phyloP scores from a whole-genome alignment of 2,888 invertebrate species.

The Hirtodrosophila alboralis region DNA sequence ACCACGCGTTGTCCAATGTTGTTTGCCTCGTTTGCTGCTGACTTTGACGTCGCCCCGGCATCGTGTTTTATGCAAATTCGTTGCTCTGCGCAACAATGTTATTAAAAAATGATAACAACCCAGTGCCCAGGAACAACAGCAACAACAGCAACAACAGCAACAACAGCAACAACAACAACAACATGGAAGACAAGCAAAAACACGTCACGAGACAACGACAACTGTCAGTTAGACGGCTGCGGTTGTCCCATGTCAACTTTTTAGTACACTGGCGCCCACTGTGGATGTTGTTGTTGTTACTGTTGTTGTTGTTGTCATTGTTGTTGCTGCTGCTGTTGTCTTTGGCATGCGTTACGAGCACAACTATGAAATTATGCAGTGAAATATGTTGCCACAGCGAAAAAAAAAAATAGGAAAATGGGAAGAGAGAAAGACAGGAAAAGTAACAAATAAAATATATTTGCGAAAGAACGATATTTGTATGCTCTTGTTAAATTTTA shows the following conservation, averaged over 20 bases:
- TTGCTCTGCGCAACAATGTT: conserved; percentile 76
- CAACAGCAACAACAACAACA: conserved; percentile 18
- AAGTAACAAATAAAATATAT: too few relatives aligned
- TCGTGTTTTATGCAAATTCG: conserved; percentile 74
- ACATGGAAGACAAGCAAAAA: conserved; percentile 33
- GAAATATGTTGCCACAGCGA: conserved; percentile 74
- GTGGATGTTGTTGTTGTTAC: conserved; percentile 35
- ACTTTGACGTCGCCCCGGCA: conserved; percentile 37
- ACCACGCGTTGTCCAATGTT: conserved; percentile 63
- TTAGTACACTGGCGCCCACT: conserved; percentile 53
- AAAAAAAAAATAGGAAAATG: conserved; percentile 28
- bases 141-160: conserved; percentile 21
- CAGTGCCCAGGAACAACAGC: conserved; percentile 46
- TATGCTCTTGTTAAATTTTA: too few relatives aligned
- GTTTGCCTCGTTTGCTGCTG: conserved; percentile 8
- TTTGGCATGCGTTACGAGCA: conserved; percentile 70
- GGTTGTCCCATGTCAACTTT: conserved; percentile 77
- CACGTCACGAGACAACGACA: conserved; percentile 63
- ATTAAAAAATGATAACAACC: conserved; percentile 79
- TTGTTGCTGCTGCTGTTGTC: conserved; percentile 53
- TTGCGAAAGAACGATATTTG: not conserved
- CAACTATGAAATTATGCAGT: conserved; percentile 75
- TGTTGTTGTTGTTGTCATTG: conserved; percentile 23
- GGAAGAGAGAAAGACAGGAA: conserved; percentile 1
- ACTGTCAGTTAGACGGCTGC: conserved; percentile 73